phyloP scores from a whole-genome alignment of 1,140 invertebrate genomes.

The Habropoda laboriosa region DNA sequence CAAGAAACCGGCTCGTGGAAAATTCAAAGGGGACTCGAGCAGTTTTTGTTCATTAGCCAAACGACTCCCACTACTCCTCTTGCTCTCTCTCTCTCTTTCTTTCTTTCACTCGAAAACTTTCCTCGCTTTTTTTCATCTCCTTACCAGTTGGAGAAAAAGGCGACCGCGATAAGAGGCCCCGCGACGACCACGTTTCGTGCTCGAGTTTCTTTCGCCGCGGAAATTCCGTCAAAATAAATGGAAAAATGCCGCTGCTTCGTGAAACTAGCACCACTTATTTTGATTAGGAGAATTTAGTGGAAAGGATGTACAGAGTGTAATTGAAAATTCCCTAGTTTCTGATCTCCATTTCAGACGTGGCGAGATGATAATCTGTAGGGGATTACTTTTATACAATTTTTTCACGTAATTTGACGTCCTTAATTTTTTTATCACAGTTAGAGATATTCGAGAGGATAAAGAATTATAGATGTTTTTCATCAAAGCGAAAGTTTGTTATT shows the following conservation, averaged over 20 bases:
- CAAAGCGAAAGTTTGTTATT: no score
- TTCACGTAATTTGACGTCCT: no score
- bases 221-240: background rate
- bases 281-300: background rate
- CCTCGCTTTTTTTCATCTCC: background rate
- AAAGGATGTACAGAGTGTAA: no score
- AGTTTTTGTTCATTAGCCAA: conserved; percentile 29
- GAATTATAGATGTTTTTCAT: no score
- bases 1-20: conserved; percentile 22
- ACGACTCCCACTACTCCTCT: no score
- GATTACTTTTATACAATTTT: no score
- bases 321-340: no score
- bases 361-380: no score
- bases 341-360: no score
- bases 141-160: background rate
- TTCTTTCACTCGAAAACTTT: conserved; percentile 8
- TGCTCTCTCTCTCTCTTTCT: no score
- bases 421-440: no score
- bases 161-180: background rate
- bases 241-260: background rate
- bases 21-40: conserved; percentile 15
- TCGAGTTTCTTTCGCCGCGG: background rate
- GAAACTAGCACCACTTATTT: background rate
- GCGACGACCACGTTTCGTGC: conserved; percentile 3
- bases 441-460: no score